These are phyloP conservation scores for Azorinus chamasolen DNA, from an alignment of 2,888 invertebrate species.

Conservation along the genomic window DNA sequence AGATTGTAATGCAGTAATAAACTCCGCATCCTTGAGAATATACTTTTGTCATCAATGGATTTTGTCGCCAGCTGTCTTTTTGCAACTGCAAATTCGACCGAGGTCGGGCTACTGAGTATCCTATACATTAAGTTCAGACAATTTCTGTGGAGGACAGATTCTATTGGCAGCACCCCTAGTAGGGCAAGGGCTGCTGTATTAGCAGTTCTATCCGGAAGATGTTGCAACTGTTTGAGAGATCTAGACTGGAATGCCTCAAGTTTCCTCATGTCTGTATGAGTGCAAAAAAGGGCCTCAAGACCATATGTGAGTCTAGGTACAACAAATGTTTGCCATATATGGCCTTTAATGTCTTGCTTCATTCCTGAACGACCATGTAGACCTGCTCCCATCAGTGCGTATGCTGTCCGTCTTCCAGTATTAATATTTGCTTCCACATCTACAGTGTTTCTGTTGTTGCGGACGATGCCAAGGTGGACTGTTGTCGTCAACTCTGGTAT, in stretches of 20 bases:
- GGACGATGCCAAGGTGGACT: background rate
- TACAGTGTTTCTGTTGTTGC: background rate
- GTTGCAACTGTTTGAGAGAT: no score
- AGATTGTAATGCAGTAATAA: no score
- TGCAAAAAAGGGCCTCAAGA: slow-evolving; percentile 3
- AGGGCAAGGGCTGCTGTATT: background rate
- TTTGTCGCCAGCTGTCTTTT: no score
- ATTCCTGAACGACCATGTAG: slow-evolving; percentile 8
- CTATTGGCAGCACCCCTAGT: background rate
- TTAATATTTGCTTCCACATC: slow-evolving; percentile 6
- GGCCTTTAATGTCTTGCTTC: background rate
- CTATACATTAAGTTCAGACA: background rate
- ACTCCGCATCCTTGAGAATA: no score
- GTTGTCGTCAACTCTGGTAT: slow-evolving; percentile 1
- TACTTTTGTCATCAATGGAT: no score
- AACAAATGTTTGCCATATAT: slow-evolving; percentile 16
- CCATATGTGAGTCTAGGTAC: slow-evolving; percentile 12
- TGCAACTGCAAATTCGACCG: slow-evolving; percentile 4
- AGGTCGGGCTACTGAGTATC: background rate
- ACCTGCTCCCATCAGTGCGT: slow-evolving; percentile 15
- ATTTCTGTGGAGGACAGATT: slow-evolving; percentile 8
- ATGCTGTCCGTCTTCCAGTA: slow-evolving; percentile 3
- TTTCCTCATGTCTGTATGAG: background rate
- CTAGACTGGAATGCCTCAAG: slow-evolving; percentile 7
- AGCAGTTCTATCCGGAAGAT: slow-evolving; percentile 16